A percentile compares a stretch with the other conserved stretches of the same genome.
Conservation (phyloP, 2,113 vertebrate species). For the Condylura cristata region DNA sequence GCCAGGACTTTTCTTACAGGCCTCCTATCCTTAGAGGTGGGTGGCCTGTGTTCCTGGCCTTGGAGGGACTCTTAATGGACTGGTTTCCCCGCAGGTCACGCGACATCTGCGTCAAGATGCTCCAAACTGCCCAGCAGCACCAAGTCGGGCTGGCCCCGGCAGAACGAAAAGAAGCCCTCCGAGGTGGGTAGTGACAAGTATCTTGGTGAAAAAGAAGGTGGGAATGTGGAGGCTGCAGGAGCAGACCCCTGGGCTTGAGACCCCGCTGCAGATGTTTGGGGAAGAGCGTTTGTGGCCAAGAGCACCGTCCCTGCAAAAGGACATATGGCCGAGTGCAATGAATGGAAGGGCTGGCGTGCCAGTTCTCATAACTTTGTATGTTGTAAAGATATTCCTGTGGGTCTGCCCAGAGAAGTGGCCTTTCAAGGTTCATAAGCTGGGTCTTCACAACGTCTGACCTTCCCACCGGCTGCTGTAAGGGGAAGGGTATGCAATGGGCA, state of each 20-base stretch:
- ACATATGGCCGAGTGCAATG: not conserved
- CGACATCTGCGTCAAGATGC: constrained; percentile 92
- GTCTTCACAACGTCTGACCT: not conserved
- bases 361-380: not conserved
- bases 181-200: constrained; percentile 86
- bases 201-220: not conserved
- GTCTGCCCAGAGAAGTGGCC: not conserved
- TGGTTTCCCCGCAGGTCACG: constrained; percentile 89
- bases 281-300: not conserved
- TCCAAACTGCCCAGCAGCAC: constrained; percentile 91
- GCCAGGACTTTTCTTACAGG: not conserved
- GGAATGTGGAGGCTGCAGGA: not conserved
- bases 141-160: constrained; percentile 93
- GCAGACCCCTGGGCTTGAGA: not conserved
- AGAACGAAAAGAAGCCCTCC: constrained; percentile 96
- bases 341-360: not conserved
- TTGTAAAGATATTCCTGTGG: not conserved
- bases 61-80: not conserved
- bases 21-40: not conserved
- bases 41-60: not conserved
- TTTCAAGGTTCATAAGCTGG: not conserved
- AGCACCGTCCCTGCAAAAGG: fast-evolving
- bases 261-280: not conserved
- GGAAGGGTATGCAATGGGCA: not conserved
- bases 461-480: not conserved